A percentile compares a stretch with the other conserved stretches of the same genome.
These are phyloP conservation scores for Drosophila pseudoananassae DNA, from an alignment of 1,140 invertebrate species.

Conservation along the genomic window DNA sequence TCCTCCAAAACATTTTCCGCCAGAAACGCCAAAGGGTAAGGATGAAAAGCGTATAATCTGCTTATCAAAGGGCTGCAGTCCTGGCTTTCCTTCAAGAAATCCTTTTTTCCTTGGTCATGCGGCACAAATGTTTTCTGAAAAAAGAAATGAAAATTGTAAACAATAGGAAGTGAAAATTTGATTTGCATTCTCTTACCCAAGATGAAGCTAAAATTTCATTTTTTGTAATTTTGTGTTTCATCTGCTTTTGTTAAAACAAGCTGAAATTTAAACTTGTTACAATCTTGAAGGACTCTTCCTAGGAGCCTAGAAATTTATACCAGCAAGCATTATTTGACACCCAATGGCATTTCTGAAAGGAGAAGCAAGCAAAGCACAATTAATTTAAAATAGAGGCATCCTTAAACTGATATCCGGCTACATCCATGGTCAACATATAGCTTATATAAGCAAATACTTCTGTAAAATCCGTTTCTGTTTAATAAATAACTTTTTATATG, in stretches of 20 bases:
- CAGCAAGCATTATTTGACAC: too few relatives aligned
- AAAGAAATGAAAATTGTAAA: conserved; percentile 53
- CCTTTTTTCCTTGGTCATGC: neutral
- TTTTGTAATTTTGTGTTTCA: neutral
- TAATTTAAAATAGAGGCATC: too few relatives aligned
- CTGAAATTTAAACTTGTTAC: too few relatives aligned
- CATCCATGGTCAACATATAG: neutral
- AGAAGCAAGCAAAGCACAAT: too few relatives aligned
- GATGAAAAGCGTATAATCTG: conserved; percentile 66
- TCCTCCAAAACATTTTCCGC: conserved; percentile 27
- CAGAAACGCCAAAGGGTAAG: conserved; percentile 12
- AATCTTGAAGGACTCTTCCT: too few relatives aligned
- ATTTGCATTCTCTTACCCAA: conserved; percentile 60
- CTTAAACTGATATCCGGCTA: neutral
- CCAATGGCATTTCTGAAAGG: too few relatives aligned
- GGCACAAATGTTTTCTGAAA: conserved; percentile 31
- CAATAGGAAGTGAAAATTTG: conserved; percentile 65
- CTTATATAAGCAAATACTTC: neutral
- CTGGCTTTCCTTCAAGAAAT: conserved; percentile 2
- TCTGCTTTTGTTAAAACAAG: too few relatives aligned
- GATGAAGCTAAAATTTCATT: conserved; percentile 59
- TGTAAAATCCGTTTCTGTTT: neutral
- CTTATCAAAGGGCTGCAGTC: conserved; percentile 63
- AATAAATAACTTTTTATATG: conserved; percentile 1
- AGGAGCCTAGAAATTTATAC: neutral